These are phyloP conservation scores for Drosophila cardini DNA, from an alignment of 1,140 invertebrate genomes.

Conservation along the genomic window DNA sequence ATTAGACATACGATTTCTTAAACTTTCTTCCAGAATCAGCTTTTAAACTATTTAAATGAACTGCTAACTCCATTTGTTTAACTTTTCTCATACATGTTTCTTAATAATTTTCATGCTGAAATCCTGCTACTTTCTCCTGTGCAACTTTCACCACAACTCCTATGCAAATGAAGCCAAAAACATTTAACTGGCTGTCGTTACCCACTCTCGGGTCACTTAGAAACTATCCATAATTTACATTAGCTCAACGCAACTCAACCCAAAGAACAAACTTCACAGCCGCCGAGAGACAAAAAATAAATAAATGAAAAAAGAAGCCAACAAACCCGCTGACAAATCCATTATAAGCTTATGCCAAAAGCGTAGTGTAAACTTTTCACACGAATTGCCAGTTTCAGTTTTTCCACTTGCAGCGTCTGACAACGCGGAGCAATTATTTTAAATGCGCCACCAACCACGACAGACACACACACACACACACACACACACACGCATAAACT, in stretches of 20 bases:
- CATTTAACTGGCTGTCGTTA: conserved; percentile 38
- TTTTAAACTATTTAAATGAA: background rate
- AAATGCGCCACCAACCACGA: conserved; percentile 73
- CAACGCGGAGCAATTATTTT: conserved; percentile 74
- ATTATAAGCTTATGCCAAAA: conserved; percentile 79
- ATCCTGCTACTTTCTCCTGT: conserved; percentile 29
- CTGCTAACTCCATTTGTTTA: conserved; percentile 28
- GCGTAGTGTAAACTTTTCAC: conserved; percentile 78
- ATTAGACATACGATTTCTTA: background rate
- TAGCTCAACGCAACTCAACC: conserved; percentile 49
- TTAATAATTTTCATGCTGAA: conserved; percentile 1
- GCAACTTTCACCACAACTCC: conserved; percentile 22
- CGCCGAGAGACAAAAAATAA: conserved; percentile 38
- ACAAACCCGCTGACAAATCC: conserved; percentile 74
- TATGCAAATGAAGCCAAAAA: conserved; percentile 16
- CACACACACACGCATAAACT: conserved; percentile 45
- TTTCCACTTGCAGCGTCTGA: conserved; percentile 42
- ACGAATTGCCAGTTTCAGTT: conserved; percentile 64
- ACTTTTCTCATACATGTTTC: conserved; percentile 23
- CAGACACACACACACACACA: conserved; percentile 25
- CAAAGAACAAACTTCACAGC: conserved; percentile 45
- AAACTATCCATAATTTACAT: conserved; percentile 68
- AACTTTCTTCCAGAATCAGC: background rate
- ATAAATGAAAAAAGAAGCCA: conserved; percentile 21
- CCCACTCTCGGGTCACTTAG: conserved; percentile 35